Evolutionary conservation across 1,140 invertebrate genomes (phyloP), one percentile per base, ranked within the genome.

Genomic region (Bombus ignitus): DNA sequence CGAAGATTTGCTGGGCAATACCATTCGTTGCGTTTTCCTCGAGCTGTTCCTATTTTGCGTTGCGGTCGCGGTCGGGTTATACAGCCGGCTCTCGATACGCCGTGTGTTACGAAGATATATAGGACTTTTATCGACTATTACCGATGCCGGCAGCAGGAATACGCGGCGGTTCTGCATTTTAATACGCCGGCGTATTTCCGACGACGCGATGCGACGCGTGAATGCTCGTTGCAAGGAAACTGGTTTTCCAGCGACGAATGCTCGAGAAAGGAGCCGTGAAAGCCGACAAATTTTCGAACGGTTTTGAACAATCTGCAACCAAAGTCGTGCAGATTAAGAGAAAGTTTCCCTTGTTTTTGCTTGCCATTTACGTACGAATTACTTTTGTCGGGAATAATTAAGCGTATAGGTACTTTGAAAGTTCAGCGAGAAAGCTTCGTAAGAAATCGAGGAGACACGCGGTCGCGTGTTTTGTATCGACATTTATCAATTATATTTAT

Each of bases 121-220:
- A 79, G 37, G 66, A 78, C 65, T 84, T 77, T 84, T 84, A 84
- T 78, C 82, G 82, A 84, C 66, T 71, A 79, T 79, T 79, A 79
- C 74, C 35, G 47, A 84, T 79, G 22, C 39, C 39, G 82, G 75
- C 78, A 62, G 62, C 39, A 59, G 75, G 37, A 84, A 79, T 79
- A 79, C 65, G 75, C 66, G 39, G 66, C 25, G 74, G 37, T 78
- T 62, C n/a, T 62, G 12, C 22, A 44, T 65, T 83, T 77, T 84
- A 71, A 70, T 71, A 79, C 42, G 39, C 75, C 62, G 39, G 28
- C n/a, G 70, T 71, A 62, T 78, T 78, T 32, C 28, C 62, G 44
- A 53, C 32, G 59, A 53, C 44, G 66, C 32, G 22, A 32, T 2
- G 65, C 68, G 37, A 15, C 10, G 37, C 47, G 47, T 53, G 47